Evolutionary conservation across 2,113 vertebrate species (phyloP), one percentile per base, ranked within the genome.

Genomic region (Mormyrus lacerda): DNA sequence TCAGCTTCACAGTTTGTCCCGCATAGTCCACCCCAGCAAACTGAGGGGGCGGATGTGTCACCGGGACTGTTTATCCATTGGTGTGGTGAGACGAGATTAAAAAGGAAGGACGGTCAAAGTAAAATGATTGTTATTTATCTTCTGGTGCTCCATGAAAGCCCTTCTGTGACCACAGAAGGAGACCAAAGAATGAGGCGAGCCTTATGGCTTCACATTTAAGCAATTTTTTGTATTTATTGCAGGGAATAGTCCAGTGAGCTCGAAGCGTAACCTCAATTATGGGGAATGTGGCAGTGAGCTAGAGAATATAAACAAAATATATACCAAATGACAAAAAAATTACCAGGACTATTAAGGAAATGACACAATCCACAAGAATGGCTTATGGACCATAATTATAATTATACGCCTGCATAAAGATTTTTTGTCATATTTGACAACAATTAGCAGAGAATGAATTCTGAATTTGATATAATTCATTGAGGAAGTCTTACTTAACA

Each of bases 1-100:
- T 90, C 90, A 90, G 89, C 61, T 90, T 91, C 89, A 91, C 87
- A 83, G 87, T 88, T 50, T 39, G 42, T 90, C 88, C 91, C 58
- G 69, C 90, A 90, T 83, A 83, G 87, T 89, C 61, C 85, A 82
- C 55, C 89, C 61, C 3, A 10, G 85, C 88, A 85, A 90, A 61
- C 86, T 87, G 65, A 47, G 87, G 2, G 55, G 87, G 19, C 39
- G n/a, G 19, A 84, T n/a, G 82, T 84, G 82, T 84, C 9, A 84
- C 39, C 2, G 17, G 5, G 76, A 7, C 76, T 10, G 76, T 84
- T 47, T 10, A 44, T 84, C 82, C 21, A n/a, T 2, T 47, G 44
- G 19, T 84, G 82, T 47, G 44, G 44, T 84, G 82, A 84, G 19
- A 82, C 39, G 1, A 47, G 82, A 44, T 84, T 84, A 84, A 84